Conservation (phyloP, 2,888 invertebrate genomes). For the Criorhina ranunculi region DNA sequence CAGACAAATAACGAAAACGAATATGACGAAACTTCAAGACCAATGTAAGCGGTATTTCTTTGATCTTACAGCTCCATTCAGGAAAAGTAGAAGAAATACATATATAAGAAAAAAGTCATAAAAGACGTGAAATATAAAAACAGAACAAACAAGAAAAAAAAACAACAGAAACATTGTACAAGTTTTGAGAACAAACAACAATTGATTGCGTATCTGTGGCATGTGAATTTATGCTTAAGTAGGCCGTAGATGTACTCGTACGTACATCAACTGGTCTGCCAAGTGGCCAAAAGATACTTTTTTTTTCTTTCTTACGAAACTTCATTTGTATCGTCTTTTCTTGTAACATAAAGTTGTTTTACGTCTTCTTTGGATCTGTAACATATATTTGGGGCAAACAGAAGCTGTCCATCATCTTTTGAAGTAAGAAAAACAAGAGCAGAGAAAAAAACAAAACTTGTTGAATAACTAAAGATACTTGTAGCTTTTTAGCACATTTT, state of each 20-base stretch:
- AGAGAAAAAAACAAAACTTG: constrained; percentile 20
- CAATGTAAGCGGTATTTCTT: constrained; percentile 54
- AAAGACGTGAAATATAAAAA: constrained; percentile 25
- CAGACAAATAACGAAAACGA: constrained; percentile 16
- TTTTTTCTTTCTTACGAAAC: background rate
- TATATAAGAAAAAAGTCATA: constrained; percentile 32
- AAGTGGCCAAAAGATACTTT: constrained; percentile 50
- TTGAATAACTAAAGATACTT: constrained; percentile 10
- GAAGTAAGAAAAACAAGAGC: constrained; percentile 1
- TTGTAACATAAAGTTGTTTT: constrained; percentile 35
- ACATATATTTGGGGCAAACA: constrained; percentile 55
- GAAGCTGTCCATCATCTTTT: constrained; percentile 70
- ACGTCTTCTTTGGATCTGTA: constrained; percentile 10
- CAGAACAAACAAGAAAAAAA: constrained; percentile 27
- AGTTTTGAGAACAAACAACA: constrained; percentile 37
- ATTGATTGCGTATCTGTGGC: constrained; percentile 70
- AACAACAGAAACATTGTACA: constrained; percentile 23
- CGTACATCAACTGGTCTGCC: constrained; percentile 30
- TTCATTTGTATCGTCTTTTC: constrained; percentile 13
- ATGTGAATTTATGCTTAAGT: constrained; percentile 71
- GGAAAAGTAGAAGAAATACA: constrained; percentile 19
- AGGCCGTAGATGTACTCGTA: constrained; percentile 48
- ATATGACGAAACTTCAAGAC: constrained; percentile 49
- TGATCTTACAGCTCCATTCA: constrained; percentile 45
- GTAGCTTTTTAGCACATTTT: background rate